phyloP scores from a whole-genome alignment of 2,888 invertebrate species.

The Megamerina dolium region DNA sequence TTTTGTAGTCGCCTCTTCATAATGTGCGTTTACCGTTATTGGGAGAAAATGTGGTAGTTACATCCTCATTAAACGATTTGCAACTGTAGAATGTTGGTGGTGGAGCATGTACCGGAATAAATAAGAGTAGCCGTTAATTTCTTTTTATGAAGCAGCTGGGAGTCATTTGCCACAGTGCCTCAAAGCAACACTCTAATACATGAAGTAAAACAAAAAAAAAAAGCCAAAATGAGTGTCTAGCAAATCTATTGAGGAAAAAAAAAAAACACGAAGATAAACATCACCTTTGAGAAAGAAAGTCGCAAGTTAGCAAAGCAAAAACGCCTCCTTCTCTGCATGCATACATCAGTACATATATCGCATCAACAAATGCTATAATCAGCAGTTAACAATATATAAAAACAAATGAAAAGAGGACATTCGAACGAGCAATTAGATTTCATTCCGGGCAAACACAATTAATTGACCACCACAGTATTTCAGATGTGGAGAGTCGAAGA shows the following conservation, averaged over 20 bases:
- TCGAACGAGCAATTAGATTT: constrained; percentile 48
- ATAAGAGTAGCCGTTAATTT: constrained; percentile 47
- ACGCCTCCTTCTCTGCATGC: background rate
- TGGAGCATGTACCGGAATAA: constrained; percentile 13
- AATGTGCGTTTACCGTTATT: constrained; percentile 20
- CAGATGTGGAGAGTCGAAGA: background rate
- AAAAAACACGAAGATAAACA: constrained; percentile 36
- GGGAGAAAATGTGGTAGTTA: constrained; percentile 31
- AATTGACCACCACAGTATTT: constrained; percentile 37
- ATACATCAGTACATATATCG: constrained; percentile 9
- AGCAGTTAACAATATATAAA: constrained; percentile 45
- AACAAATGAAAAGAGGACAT: constrained; percentile 24
- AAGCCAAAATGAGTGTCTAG: no score
- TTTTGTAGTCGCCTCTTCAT: no score
- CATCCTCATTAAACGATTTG: constrained; percentile 50
- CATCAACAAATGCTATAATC: constrained; percentile 41
- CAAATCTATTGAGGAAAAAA: constrained; percentile 24
- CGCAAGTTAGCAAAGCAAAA: constrained; percentile 15
- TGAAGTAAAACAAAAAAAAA: no score
- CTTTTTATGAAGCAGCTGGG: constrained; percentile 51
- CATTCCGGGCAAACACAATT: constrained; percentile 46
- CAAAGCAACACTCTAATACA: no score
- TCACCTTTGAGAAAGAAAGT: constrained; percentile 22
- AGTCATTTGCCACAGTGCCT: constrained; percentile 40
- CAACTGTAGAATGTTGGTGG: constrained; percentile 23